Evolutionary conservation across 2,888 invertebrate genomes (phyloP).

Genomic region (Phengaris arion): DNA sequence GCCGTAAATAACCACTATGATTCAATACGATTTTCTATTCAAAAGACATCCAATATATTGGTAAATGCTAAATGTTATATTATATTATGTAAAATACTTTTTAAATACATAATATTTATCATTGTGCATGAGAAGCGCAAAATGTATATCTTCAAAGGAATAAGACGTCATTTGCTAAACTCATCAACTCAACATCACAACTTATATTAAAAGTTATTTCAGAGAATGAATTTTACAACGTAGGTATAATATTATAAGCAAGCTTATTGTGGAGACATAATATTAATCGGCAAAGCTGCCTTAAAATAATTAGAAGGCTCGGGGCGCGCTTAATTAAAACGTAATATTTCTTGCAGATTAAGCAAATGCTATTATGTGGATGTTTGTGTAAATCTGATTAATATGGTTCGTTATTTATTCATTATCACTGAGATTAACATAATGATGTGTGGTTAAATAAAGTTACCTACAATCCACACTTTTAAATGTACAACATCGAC

Average conservation of each 20-base stretch:
- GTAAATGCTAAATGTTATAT: too few relatives aligned
- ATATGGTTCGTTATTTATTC: conserved; percentile 7
- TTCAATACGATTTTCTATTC: too few relatives aligned
- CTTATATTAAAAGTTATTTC: conserved; percentile 10
- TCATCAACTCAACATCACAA: too few relatives aligned
- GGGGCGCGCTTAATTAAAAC: conserved; percentile 47
- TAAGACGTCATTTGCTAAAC: neutral
- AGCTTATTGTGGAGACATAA: conserved; percentile 39
- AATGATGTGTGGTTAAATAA: neutral
- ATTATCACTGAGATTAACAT: neutral
- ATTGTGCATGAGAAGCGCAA: neutral
- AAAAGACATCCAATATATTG: too few relatives aligned
- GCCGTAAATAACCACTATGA: too few relatives aligned
- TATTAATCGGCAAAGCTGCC: conserved; percentile 42
- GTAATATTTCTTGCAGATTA: conserved; percentile 43
- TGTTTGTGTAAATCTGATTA: conserved; percentile 16
- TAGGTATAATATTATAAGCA: conserved; percentile 32
- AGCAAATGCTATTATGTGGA: conserved; percentile 31
- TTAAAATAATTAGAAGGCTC: conserved; percentile 46
- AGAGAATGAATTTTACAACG: conserved; percentile 35
- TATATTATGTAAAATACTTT: too few relatives aligned
- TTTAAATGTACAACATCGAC: too few relatives aligned
- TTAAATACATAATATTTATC: neutral
- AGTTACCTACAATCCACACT: too few relatives aligned
- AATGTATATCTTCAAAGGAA: neutral